phyloP scores from a whole-genome alignment of 1,140 invertebrate genomes.

The Drosophila elegans region DNA sequence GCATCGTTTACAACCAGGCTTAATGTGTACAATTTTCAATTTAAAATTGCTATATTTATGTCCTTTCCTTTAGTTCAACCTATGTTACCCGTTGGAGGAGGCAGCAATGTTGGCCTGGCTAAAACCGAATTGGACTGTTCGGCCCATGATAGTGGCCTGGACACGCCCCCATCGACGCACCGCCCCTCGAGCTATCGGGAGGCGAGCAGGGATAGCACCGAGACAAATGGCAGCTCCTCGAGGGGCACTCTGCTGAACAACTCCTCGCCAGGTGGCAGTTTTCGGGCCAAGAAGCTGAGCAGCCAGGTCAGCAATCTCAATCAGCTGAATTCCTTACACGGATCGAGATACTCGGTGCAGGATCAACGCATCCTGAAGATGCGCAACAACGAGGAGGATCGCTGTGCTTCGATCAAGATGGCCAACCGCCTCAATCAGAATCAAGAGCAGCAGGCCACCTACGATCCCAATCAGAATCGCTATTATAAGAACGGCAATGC shows the following conservation, averaged over 20 bases:
- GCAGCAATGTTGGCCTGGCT: slow-evolving; percentile 51
- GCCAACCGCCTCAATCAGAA: slow-evolving; percentile 78
- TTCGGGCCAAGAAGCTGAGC: slow-evolving; percentile 74
- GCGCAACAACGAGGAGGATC: slow-evolving; percentile 81
- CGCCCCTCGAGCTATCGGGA: slow-evolving; percentile 83
- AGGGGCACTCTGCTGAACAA: slow-evolving; percentile 77
- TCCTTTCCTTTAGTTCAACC: slow-evolving; percentile 66
- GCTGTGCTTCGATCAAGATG: slow-evolving; percentile 77
- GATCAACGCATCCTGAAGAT: slow-evolving; percentile 83
- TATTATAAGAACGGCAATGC: slow-evolving; percentile 81
- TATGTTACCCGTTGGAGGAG: slow-evolving; percentile 71
- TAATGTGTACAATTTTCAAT: background rate
- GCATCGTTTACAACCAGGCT: background rate
- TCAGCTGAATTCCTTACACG: slow-evolving; percentile 72
- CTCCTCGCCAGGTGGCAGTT: slow-evolving; percentile 78
- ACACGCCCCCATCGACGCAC: slow-evolving; percentile 81
- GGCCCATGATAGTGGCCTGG: slow-evolving; percentile 83
- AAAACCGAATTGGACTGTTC: slow-evolving; percentile 78
- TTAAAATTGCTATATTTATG: background rate
- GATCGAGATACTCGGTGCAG: slow-evolving; percentile 78
- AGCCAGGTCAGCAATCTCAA: slow-evolving; percentile 79
- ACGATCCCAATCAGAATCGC: slow-evolving; percentile 84
- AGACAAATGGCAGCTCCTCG: slow-evolving; percentile 78
- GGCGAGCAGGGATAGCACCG: slow-evolving; percentile 76
- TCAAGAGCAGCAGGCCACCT: slow-evolving; percentile 54